A percentile compares a stretch with the other conserved stretches of the same genome.
These are phyloP conservation scores for Drosophila colorata DNA, from an alignment of 2,888 invertebrate species.

Conservation along the genomic window DNA sequence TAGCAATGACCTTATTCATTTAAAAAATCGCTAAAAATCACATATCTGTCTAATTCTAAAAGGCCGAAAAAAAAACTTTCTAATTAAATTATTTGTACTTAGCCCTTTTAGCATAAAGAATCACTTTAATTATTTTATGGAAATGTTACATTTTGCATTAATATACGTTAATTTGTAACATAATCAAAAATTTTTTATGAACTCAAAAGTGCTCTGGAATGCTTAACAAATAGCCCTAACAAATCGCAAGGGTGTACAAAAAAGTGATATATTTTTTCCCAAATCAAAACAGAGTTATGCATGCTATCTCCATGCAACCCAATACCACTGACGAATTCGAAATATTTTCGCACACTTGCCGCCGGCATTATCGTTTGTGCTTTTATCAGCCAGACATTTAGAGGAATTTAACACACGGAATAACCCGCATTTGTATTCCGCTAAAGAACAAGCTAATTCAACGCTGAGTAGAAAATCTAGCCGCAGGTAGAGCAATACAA, in stretches of 20 bases:
- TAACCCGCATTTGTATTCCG: constrained; percentile 53
- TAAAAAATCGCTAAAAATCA: too few relatives aligned
- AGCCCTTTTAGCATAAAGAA: too few relatives aligned
- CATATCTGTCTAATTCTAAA: too few relatives aligned
- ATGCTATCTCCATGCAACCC: constrained; percentile 14
- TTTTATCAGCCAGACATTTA: constrained; percentile 63
- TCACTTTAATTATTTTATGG: too few relatives aligned
- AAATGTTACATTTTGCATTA: too few relatives aligned
- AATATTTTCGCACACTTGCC: constrained; percentile 53
- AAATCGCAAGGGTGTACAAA: not conserved
- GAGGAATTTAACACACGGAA: constrained; percentile 27
- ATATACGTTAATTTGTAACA: too few relatives aligned
- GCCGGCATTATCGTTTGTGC: constrained; percentile 63
- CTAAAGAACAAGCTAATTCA: constrained; percentile 60
- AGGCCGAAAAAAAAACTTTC: too few relatives aligned
- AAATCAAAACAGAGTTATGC: constrained; percentile 50
- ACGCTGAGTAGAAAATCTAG: constrained; percentile 31
- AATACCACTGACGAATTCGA: constrained; percentile 6
- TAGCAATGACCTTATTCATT: too few relatives aligned
- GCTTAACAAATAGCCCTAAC: too few relatives aligned
- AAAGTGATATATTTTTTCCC: constrained; percentile 19
- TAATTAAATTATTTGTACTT: too few relatives aligned
- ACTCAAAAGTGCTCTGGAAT: too few relatives aligned
- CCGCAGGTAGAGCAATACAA: constrained; percentile 46
- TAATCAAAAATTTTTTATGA: too few relatives aligned